phyloP scores from a whole-genome alignment of 2,113 vertebrate species.

The Mobula hypostoma region DNA sequence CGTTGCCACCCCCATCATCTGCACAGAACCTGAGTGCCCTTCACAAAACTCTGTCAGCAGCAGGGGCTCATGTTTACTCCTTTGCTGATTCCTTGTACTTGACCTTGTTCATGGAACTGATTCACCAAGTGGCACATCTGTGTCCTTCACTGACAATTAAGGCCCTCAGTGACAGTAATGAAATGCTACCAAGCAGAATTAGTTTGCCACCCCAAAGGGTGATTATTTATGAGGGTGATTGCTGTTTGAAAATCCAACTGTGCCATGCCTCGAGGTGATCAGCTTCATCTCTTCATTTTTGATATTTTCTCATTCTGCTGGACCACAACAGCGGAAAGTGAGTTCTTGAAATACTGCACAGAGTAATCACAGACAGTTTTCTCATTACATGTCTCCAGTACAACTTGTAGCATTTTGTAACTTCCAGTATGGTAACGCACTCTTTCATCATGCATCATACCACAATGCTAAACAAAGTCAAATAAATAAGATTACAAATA shows the following conservation, averaged over 20 bases:
- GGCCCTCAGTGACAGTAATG: not conserved
- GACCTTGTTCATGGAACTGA: not conserved
- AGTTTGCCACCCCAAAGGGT: not conserved
- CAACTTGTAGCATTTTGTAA: slow-evolving; percentile 2
- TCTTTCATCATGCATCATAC: slow-evolving; percentile 28
- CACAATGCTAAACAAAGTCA: slow-evolving; percentile 31
- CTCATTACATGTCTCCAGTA: slow-evolving; percentile 22
- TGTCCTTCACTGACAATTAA: not conserved
- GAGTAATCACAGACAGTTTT: slow-evolving; percentile 32
- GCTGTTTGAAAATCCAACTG: not conserved
- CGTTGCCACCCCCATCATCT: not conserved
- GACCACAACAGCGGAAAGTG: not conserved
- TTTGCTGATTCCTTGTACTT: not conserved
- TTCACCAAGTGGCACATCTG: not conserved
- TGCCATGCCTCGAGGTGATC: not conserved
- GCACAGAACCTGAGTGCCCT: not conserved
- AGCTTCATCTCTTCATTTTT: not conserved
- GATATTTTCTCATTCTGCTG: not conserved
- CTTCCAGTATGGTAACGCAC: slow-evolving; percentile 29
- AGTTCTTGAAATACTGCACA: not conserved
- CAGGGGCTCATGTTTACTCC: not conserved
- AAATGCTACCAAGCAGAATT: not conserved
- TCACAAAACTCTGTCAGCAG: not conserved
- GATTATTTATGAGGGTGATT: not conserved
- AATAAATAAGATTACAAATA: not conserved